Percentiles rank a stretch among this genome's conserved stretches.
Conservation (phyloP, 2,888 invertebrate genomes). For the Molorchus minor region DNA sequence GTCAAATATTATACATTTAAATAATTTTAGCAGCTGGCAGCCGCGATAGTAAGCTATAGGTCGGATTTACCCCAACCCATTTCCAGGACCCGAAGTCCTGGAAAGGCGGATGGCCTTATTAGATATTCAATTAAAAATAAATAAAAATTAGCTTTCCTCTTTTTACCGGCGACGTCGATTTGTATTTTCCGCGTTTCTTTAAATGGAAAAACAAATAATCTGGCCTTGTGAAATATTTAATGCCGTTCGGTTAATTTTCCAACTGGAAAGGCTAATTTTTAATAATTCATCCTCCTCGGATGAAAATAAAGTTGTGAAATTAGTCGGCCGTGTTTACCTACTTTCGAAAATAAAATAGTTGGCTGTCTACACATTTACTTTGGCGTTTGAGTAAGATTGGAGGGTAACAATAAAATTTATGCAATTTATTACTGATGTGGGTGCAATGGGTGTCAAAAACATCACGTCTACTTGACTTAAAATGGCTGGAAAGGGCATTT, state of each 20-base stretch:
- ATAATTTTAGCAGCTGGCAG: no score
- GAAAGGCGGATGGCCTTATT: slow-evolving; percentile 42
- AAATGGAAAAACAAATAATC: slow-evolving; percentile 54
- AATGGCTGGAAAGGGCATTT: no score
- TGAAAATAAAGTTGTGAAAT: neutral
- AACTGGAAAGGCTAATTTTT: slow-evolving; percentile 46
- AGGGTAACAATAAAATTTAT: no score
- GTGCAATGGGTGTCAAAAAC: no score
- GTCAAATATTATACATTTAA: no score
- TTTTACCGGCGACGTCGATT: slow-evolving; percentile 48
- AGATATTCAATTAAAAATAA: slow-evolving; percentile 36
- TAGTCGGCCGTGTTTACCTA: slow-evolving; percentile 33
- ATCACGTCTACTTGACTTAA: no score
- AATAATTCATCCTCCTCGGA: slow-evolving; percentile 42
- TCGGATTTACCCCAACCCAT: neutral
- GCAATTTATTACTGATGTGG: no score
- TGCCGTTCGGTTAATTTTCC: slow-evolving; percentile 56
- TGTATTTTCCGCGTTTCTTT: slow-evolving; percentile 41
- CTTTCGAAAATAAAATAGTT: no score
- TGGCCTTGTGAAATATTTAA: slow-evolving; percentile 57
- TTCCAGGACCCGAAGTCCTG: slow-evolving; percentile 23
- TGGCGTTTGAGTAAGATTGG: no score
- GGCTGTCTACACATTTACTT: no score
- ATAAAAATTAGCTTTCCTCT: slow-evolving; percentile 50
- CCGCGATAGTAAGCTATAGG: neutral